Conservation (phyloP, 1,140 invertebrate genomes). For the Sminthurinus signatus region DNA sequence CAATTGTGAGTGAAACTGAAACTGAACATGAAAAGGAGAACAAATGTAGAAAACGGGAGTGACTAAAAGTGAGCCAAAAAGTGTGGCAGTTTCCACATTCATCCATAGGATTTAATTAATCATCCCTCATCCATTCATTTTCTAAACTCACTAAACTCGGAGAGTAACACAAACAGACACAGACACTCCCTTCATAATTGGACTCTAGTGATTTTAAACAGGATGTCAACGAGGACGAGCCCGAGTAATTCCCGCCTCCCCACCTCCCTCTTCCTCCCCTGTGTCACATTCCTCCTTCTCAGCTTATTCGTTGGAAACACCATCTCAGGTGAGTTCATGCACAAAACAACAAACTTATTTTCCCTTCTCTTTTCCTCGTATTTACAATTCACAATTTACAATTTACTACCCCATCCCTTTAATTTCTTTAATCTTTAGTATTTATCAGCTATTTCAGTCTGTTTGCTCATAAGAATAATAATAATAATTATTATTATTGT, state of each 20-base stretch:
- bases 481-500: not conserved
- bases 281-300: constrained; percentile 26
- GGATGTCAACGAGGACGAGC: too few species aligned
- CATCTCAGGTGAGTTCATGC: constrained; percentile 36
- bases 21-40: too few species aligned
- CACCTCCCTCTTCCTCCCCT: not conserved
- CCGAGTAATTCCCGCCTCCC: not conserved
- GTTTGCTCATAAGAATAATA: not conserved
- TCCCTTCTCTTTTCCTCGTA: not conserved
- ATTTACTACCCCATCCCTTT: not conserved
- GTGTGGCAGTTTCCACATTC: too few species aligned
- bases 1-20: too few species aligned
- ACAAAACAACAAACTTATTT: not conserved
- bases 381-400: constrained; percentile 3
- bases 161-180: too few species aligned
- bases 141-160: too few species aligned
- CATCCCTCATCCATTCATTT: too few species aligned
- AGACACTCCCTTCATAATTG: not conserved
- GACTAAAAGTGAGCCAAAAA: too few species aligned
- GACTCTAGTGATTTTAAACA: not conserved
- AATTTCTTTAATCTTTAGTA: too few species aligned
- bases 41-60: too few species aligned
- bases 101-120: too few species aligned
- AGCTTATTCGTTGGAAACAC: constrained; percentile 37
- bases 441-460: too few species aligned